Percentiles rank a stretch among this genome's conserved stretches.
Evolutionary conservation across 1,140 invertebrate species (phyloP).

Genomic region (Lineus longissimus): DNA sequence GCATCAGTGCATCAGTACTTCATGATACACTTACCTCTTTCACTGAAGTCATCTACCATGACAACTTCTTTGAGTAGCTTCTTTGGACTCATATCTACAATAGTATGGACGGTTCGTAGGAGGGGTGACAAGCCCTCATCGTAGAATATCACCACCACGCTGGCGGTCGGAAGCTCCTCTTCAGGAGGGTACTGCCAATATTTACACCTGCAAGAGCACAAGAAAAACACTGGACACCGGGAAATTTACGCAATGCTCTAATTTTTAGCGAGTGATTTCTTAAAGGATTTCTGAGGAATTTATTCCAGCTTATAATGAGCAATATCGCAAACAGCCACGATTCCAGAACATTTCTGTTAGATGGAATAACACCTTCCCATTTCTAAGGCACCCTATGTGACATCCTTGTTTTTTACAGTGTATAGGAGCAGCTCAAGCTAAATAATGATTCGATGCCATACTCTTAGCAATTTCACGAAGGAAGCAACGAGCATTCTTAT

Average conservation of each 20-base stretch:
- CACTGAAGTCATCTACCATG: conserved; percentile 96
- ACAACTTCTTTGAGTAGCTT: conserved; percentile 90
- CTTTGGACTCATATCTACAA: conserved; percentile 86
- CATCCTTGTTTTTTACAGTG: too few species aligned
- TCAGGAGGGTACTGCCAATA: conserved; percentile 89
- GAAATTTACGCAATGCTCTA: background rate
- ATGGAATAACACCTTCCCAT: too few species aligned
- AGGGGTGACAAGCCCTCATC: conserved; percentile 95
- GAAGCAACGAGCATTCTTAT: too few species aligned
- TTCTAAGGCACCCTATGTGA: too few species aligned
- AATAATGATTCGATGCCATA: too few species aligned
- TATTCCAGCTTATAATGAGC: background rate
- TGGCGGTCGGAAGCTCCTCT: conserved; percentile 73
- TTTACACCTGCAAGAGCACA: conserved; percentile 70
- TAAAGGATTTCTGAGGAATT: background rate
- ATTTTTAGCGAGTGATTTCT: background rate
- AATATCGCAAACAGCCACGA: too few species aligned
- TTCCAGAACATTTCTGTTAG: too few species aligned
- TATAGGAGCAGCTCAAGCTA: too few species aligned
- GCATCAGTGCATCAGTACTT: too few species aligned
- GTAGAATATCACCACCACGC: conserved; percentile 97
- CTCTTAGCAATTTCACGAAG: too few species aligned
- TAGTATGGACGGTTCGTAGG: conserved; percentile 92
- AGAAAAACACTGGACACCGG: background rate
- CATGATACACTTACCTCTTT: conserved; percentile 67